Evolutionary conservation across 2,888 invertebrate species (phyloP).

Genomic region (Ophion obscuratus): DNA sequence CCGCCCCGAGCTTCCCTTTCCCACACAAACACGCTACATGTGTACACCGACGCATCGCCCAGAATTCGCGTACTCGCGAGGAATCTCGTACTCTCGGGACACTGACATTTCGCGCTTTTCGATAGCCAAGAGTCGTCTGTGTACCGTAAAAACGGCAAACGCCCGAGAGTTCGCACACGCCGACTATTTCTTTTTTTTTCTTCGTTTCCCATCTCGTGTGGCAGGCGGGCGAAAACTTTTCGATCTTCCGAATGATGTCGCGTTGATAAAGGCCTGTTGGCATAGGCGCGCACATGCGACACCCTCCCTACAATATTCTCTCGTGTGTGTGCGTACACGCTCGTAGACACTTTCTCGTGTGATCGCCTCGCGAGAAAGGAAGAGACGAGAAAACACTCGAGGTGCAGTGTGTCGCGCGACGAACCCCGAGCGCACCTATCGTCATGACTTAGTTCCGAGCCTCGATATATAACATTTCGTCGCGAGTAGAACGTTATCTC

Average conservation of each 20-base stretch:
- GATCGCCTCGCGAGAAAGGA: slow-evolving; percentile 6
- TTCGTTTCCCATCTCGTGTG: background rate
- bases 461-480: slow-evolving; percentile 3
- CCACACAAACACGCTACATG: background rate
- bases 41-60: background rate
- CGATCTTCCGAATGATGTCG: background rate
- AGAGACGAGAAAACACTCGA: slow-evolving; percentile 24
- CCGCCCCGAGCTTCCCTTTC: slow-evolving; percentile 10
- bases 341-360: slow-evolving; percentile 9
- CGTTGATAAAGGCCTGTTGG: background rate
- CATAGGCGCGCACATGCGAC: slow-evolving; percentile 1
- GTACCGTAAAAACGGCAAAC: background rate
- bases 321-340: background rate
- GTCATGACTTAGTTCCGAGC: slow-evolving; percentile 1
- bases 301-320: background rate
- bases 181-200: background rate
- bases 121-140: background rate
- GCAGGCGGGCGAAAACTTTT: background rate
- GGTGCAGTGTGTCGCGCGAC: slow-evolving; percentile 32
- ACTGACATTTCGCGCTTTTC: background rate
- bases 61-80: background rate
- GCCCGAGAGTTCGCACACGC: background rate
- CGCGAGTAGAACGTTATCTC: background rate
- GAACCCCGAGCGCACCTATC: slow-evolving; percentile 17
- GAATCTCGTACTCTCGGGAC: background rate